Evolutionary conservation across 2,797 vertebrate species (phyloP), one percentile per base, ranked within the genome.

Genomic region (Dallia pectoralis): DNA sequence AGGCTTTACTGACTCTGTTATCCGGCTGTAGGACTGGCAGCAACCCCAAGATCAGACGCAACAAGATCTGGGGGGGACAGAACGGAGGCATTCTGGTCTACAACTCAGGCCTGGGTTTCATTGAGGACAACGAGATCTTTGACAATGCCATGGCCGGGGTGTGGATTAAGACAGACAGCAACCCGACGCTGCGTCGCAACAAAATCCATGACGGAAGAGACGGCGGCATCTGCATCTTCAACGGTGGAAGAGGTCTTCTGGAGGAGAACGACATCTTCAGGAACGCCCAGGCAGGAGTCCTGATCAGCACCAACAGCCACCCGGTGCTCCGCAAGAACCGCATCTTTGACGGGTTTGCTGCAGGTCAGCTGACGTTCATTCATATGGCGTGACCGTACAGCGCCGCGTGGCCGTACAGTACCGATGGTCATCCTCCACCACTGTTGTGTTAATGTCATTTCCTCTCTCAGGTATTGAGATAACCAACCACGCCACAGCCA

Each of bases 41-140:
- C 85, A 97, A 97, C 90, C 95, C 95, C 74, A 97, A 97, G 91
- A 97, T 96, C 67, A 93, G 95, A 82, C 93, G 95, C 78, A 97
- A 97, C 90, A 97, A 97, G 92, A 97, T 97, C 85, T 97, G 95
- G 95, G 95, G 95, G 84, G 95, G 95, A 67, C 95, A 97, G 83
- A 97, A 97, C 71, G 95, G 95, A 79, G 95, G 95, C 79, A 97
- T 97, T 82, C 93, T 97, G 74, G 95, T 97, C 88, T 96, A 97
- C 90, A 96, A 97, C 90, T 96, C 95, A 73, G 95, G 95, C 30
- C 89, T 97, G 86, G 95, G 95, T 79, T 96, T 96, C 87, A 97
- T 97, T 86, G 95, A 97, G 91, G 95, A 97, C 91, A 97, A 97
- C 90, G 95, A 97, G 91, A 97, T 97, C 82, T 97, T 97, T 89